Evolutionary conservation across 2,888 invertebrate genomes (phyloP).

Genomic region (Malachius bipustulatus): DNA sequence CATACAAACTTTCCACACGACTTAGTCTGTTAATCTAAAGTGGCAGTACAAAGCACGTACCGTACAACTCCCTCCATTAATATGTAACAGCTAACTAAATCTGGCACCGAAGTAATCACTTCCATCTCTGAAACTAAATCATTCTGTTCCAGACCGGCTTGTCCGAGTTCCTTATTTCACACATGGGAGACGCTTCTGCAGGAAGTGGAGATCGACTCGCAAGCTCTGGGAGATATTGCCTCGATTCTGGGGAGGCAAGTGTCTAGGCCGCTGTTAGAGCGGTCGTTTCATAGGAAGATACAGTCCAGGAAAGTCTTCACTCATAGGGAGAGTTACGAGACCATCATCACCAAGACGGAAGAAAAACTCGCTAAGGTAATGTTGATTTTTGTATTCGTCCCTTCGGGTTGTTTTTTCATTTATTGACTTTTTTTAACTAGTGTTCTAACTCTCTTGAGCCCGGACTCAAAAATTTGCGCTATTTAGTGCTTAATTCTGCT

Average conservation of each 20-base stretch:
- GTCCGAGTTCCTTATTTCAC: constrained; percentile 72
- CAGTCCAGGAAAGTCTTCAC: constrained; percentile 83
- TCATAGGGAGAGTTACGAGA: constrained; percentile 82
- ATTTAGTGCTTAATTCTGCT: no score
- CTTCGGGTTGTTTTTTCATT: no score
- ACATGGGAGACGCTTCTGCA: constrained; percentile 85
- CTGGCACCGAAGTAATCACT: no score
- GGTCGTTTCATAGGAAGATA: constrained; percentile 81
- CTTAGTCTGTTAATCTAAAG: no score
- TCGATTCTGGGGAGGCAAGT: constrained; percentile 65
- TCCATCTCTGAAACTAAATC: no score
- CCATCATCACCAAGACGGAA: constrained; percentile 74
- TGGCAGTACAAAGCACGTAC: no score
- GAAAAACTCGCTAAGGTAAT: constrained; percentile 61
- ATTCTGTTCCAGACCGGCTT: constrained; percentile 53
- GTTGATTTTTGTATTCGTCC: constrained; percentile 3
- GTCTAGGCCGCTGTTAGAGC: constrained; percentile 71
- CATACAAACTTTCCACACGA: no score
- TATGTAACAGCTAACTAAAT: no score
- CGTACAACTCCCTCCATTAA: no score
- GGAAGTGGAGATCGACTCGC: constrained; percentile 81
- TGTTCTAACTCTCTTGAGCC: no score
- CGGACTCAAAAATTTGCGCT: no score
- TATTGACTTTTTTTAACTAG: no score
- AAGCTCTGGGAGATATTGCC: constrained; percentile 75